Percentiles rank a stretch among this genome's conserved stretches.
Conservation (phyloP, 2,888 invertebrate genomes). For the Eumacrocentrus americanus region DNA sequence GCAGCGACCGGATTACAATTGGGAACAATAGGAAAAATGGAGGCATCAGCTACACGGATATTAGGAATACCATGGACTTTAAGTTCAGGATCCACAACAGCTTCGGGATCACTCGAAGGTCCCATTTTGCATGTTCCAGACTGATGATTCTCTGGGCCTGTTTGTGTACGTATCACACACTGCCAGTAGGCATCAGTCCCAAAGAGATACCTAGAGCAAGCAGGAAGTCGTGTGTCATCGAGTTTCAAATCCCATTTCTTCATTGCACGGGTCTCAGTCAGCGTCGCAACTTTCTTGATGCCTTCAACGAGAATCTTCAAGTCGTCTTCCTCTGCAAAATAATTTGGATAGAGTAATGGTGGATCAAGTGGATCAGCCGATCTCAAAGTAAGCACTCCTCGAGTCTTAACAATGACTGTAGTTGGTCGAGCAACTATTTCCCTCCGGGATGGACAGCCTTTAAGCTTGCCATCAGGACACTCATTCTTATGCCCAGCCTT, state of each 20-base stretch:
- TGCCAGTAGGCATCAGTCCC: conserved; percentile 72
- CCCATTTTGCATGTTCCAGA: conserved; percentile 69
- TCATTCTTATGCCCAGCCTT: conserved; percentile 47
- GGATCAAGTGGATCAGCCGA: conserved; percentile 70
- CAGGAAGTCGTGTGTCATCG: conserved; percentile 65
- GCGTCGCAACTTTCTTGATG: conserved; percentile 65
- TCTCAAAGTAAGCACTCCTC: conserved; percentile 70
- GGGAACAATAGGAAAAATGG: conserved; percentile 71
- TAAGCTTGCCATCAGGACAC: conserved; percentile 46
- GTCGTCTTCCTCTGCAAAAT: conserved; percentile 71
- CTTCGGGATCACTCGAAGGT: conserved; percentile 61
- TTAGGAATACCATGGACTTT: conserved; percentile 68
- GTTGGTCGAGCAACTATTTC: conserved; percentile 58
- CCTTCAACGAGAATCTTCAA: conserved; percentile 67
- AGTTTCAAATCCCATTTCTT: conserved; percentile 67
- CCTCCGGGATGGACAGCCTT: conserved; percentile 46
- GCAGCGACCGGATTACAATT: conserved; percentile 73
- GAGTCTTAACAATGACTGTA: conserved; percentile 44
- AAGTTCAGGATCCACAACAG: conserved; percentile 68
- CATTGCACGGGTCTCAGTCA: conserved; percentile 67
- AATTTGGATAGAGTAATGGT: conserved; percentile 76
- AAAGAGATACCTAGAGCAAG: conserved; percentile 65
- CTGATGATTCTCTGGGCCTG: conserved; percentile 73
- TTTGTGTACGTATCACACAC: conserved; percentile 68
- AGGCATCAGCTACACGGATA: conserved; percentile 73